Conservation (phyloP, 2,797 vertebrate genomes). For the Manis pentadactyla region DNA sequence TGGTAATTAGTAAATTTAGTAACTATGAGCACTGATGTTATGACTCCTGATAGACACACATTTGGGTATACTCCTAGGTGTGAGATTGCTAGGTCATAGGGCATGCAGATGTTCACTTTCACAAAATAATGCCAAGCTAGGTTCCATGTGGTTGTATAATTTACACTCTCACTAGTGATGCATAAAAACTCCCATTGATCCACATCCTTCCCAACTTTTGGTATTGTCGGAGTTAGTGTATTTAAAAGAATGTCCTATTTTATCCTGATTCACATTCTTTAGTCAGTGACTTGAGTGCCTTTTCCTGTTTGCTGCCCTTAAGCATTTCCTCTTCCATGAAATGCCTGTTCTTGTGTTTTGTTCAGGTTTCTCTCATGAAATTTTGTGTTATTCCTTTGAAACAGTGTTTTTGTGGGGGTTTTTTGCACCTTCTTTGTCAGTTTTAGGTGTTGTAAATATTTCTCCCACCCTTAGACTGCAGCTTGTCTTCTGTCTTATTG, state of each 20-base stretch:
- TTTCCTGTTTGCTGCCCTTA: neutral
- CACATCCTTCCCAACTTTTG: neutral
- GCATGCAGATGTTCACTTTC: neutral
- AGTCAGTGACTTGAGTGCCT: neutral
- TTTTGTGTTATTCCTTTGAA: conserved; percentile 16
- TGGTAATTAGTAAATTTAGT: neutral
- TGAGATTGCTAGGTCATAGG: neutral
- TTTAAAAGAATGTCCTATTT: neutral
- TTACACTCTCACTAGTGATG: neutral
- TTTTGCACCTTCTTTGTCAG: conserved; percentile 1
- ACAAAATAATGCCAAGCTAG: neutral
- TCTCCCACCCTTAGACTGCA: neutral
- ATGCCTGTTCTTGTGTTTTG: neutral
- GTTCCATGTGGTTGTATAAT: neutral
- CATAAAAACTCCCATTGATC: neutral
- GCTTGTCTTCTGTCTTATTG: conserved; percentile 2
- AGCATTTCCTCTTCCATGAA: neutral
- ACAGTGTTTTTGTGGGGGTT: neutral
- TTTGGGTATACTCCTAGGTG: neutral
- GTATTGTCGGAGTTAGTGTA: neutral
- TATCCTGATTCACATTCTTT: neutral
- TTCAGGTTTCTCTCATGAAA: neutral
- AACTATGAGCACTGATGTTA: neutral
- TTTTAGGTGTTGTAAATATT: neutral
- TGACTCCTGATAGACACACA: neutral